These are phyloP conservation scores for Drosophila kokeensis DNA, from an alignment of 2,888 invertebrate species.

Conservation along the genomic window DNA sequence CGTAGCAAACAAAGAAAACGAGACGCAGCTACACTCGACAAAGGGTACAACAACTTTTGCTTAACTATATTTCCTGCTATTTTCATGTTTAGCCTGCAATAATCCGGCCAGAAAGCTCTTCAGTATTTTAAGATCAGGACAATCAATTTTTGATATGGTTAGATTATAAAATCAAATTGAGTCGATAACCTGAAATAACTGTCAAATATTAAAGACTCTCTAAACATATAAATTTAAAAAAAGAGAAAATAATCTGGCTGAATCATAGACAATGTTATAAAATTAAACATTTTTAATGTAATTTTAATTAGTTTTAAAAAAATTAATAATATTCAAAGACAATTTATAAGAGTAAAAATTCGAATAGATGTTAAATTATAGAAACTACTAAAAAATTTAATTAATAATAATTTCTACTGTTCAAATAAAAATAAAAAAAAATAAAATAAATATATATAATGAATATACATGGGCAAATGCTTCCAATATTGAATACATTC, in stretches of 20 bases:
- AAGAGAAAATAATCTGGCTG: not conserved
- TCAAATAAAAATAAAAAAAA: not conserved
- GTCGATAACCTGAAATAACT: not conserved
- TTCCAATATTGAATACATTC: not conserved
- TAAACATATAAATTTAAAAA: not conserved
- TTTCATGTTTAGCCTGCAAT: not conserved
- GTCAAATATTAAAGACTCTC: not conserved
- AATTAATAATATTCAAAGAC: not conserved
- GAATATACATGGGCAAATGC: not conserved
- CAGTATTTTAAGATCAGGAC: not conserved
- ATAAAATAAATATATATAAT: not conserved
- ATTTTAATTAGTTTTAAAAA: no score
- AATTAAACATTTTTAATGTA: not conserved
- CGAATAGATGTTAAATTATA: not conserved
- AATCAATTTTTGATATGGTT: not conserved
- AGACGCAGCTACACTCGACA: constrained; percentile 42
- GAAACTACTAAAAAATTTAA: not conserved
- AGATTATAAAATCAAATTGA: not conserved
- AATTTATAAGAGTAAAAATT: not conserved
- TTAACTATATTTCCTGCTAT: not conserved
- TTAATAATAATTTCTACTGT: not conserved
- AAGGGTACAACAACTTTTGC: constrained; percentile 30
- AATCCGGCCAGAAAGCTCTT: not conserved
- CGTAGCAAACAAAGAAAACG: constrained; percentile 74
- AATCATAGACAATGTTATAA: not conserved